Evolutionary conservation across 2,113 vertebrate species (phyloP), one percentile per base, ranked within the genome.

Genomic region (Melanerpes aurifrons): DNA sequence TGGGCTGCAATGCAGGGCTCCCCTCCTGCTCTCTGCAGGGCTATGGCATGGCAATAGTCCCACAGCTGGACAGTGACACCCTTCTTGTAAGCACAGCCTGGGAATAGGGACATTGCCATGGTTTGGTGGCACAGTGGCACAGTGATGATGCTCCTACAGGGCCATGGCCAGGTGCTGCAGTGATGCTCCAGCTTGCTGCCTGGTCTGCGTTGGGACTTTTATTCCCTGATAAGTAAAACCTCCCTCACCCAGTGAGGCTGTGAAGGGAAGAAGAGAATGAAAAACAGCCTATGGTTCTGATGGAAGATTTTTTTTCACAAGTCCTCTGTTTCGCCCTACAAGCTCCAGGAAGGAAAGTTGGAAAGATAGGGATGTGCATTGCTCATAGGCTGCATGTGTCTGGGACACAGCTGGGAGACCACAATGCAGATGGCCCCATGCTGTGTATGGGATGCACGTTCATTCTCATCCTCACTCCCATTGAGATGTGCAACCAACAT

Each of bases 391-490:
- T 50, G 62, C 6, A 1, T 1, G 50, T 1, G 2, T 1, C 69
- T 29, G 8, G 26, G 31, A 37, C 7, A 1, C 0, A 20, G 16
- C 29, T 3, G 7, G 53, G 37, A 80, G 24, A 28, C 1, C 1
- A 0, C 35, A 21, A 29, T 3, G 24, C 0, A 0, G 70, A n/a
- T 7, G 31, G 24, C 63, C 31, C 48, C 43, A 3, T 0, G 0
- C 15, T 54, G 1, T 0, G 1, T 2, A 6, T 0, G 1, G 57
- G 68, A 7, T 12, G 32, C 29, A 1, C 15, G 25, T 59, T 26
- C 59, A 37, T 31, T 21, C 31, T 48, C 24, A 17, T 22, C 54
- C 58, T 82, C 5, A 1, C 2, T 0, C 19, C 59, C 2, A 3
- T 32, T 1, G 20, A 53, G 37, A 25, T 13, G 16, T 1, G 7